Evolutionary conservation across 2,113 vertebrate genomes (phyloP).

Genomic region (Oreotrochilus melanogaster): DNA sequence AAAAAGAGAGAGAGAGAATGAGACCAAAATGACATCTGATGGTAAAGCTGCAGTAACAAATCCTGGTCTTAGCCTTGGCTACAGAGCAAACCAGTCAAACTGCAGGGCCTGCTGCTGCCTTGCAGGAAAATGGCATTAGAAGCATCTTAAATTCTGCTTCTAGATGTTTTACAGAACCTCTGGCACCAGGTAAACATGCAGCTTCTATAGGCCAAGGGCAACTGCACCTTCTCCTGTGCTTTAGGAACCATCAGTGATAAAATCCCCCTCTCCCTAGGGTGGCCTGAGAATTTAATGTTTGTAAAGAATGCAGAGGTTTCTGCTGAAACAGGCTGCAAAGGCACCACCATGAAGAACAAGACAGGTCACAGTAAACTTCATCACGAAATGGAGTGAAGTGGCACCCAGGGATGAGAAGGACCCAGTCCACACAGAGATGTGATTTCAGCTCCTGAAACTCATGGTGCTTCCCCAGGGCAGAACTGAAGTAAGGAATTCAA

Average conservation of each 20-base stretch:
- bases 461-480: background rate
- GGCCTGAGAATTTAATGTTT: background rate
- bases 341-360: accelerated
- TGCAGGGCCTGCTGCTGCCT: background rate
- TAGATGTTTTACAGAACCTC: background rate
- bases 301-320: background rate
- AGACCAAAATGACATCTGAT: accelerated
- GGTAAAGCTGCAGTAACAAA: accelerated
- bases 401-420: background rate
- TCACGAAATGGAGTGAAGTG: accelerated
- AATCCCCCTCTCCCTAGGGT: background rate
- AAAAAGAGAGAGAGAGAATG: background rate
- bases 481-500: background rate
- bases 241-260: background rate
- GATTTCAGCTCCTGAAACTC: background rate
- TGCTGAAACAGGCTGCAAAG: background rate
- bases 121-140: background rate
- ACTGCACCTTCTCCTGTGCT: background rate
- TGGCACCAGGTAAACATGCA: accelerated
- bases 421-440: accelerated
- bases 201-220: background rate
- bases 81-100: background rate
- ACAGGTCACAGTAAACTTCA: accelerated
- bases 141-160: background rate
- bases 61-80: background rate